Evolutionary conservation across 2,888 invertebrate species (phyloP), one percentile per base, ranked within the genome.

Genomic region (Deilephila elpenor): DNA sequence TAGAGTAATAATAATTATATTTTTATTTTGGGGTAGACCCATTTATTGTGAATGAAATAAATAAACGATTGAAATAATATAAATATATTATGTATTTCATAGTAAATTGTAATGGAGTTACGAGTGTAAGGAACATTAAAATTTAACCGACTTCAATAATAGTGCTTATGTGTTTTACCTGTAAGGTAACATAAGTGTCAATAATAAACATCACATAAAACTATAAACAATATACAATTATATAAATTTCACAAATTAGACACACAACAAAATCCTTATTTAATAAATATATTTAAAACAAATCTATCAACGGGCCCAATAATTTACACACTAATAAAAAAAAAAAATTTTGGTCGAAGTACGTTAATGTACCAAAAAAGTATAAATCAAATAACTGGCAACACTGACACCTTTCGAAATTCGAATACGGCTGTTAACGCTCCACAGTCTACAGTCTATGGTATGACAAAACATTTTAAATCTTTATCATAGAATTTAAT

Each of bases 311-410:
- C 25, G 17, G 8, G 70, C 53, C 59, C 44, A 32, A 59, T 37
- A 62, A 76, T 74, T 79, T 25, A 71, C 20, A 67, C 53, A 70
- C 61, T 71, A 71, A n/a, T 34, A 59, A 73, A 76, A 74, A 60
- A 77, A 76, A 74, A 76, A n/a, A 56, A 51, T 56, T 75, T 78
- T 81, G 80, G 78, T 79, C 79, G 75, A 77, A 75, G 74, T 76
- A 77, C 60, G 72, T 78, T 51, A 51, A 62, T 59, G 74, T 79
- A 79, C 70, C 56, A 70, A 60, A 73, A 73, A 20, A 34, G 73
- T 73, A 70, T 14, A 80, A 76, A 56, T 78, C n/a, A 74, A 71
- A 75, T 73, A 76, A 51, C 77, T 80, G 77, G 77, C 80, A 79
- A 78, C 74, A 71, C 71, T 59, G 60, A 64, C 71, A 20, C 25